phyloP scores from a whole-genome alignment of 2,797 vertebrate species.

The Gobio occitaniae region DNA sequence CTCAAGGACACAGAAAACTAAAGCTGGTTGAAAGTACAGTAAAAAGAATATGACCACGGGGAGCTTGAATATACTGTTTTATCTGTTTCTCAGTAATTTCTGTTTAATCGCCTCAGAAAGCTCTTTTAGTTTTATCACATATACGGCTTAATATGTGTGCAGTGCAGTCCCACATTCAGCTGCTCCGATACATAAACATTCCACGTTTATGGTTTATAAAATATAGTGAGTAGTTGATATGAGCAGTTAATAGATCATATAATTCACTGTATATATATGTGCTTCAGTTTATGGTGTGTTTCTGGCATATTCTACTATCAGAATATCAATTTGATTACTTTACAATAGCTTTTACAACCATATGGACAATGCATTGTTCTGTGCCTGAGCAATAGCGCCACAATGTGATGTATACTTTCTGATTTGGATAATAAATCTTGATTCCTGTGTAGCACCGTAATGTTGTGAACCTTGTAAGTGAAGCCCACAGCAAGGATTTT shows the following conservation, averaged over 20 bases:
- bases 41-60: constrained; percentile 33
- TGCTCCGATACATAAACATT: not conserved
- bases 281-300: constrained; percentile 9
- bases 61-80: constrained; percentile 32
- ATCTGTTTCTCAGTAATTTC: constrained; percentile 49
- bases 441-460: not conserved
- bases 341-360: not conserved
- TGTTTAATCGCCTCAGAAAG: constrained; percentile 17
- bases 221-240: not conserved
- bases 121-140: constrained; percentile 22
- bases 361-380: not conserved
- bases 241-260: constrained; percentile 5
- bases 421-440: not conserved
- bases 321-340: not conserved
- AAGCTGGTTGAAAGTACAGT: constrained; percentile 35
- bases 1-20: constrained; percentile 45
- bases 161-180: constrained; percentile 11
- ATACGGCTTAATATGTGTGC: not conserved
- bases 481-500: not conserved
- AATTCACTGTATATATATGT: not conserved
- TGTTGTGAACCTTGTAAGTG: not conserved
- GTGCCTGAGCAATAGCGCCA: not conserved
- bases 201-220: constrained; percentile 24
- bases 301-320: not conserved
- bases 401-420: not conserved